These are phyloP conservation scores for Tachysurus fulvidraco DNA, from an alignment of 2,113 vertebrate genomes.

Conservation along the genomic window DNA sequence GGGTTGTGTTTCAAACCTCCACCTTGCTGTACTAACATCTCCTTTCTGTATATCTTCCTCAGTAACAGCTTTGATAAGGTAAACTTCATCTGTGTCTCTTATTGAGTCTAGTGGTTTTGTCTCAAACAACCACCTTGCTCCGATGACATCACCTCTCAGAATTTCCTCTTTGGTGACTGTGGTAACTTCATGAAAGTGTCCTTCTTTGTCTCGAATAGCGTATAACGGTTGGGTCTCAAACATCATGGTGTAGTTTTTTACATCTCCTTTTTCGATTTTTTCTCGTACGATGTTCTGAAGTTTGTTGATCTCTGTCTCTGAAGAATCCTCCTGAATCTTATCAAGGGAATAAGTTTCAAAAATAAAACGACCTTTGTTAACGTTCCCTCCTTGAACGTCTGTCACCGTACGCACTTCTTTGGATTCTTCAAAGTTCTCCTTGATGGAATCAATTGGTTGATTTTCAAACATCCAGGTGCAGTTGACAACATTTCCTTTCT, in stretches of 20 bases:
- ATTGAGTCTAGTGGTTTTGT: constrained; percentile 89
- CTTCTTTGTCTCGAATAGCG: constrained; percentile 86
- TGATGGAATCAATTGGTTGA: constrained; percentile 80
- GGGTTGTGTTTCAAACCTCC: constrained; percentile 89
- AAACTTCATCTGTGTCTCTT: constrained; percentile 82
- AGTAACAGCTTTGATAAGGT: constrained; percentile 88
- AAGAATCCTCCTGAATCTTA: constrained; percentile 80
- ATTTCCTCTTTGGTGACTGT: constrained; percentile 90
- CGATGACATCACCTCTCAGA: constrained; percentile 86
- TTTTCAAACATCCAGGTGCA: constrained; percentile 90
- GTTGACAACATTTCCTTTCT: constrained; percentile 82
- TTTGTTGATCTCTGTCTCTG: constrained; percentile 64
- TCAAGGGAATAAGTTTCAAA: constrained; percentile 89
- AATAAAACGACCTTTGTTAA: constrained; percentile 83
- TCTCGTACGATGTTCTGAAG: constrained; percentile 70
- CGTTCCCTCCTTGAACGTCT: constrained; percentile 84
- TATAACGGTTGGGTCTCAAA: constrained; percentile 91
- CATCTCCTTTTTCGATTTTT: constrained; percentile 80
- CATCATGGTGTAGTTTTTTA: constrained; percentile 89
- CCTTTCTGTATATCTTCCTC: constrained; percentile 88
- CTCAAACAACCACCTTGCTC: constrained; percentile 90
- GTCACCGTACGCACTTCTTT: constrained; percentile 74
- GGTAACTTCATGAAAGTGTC: constrained; percentile 88
- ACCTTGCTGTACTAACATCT: constrained; percentile 83
- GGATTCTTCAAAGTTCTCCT: constrained; percentile 63